Evolutionary conservation across 2,888 invertebrate species (phyloP), one percentile per base, ranked within the genome.

Genomic region (Drosophila fungiperda): DNA sequence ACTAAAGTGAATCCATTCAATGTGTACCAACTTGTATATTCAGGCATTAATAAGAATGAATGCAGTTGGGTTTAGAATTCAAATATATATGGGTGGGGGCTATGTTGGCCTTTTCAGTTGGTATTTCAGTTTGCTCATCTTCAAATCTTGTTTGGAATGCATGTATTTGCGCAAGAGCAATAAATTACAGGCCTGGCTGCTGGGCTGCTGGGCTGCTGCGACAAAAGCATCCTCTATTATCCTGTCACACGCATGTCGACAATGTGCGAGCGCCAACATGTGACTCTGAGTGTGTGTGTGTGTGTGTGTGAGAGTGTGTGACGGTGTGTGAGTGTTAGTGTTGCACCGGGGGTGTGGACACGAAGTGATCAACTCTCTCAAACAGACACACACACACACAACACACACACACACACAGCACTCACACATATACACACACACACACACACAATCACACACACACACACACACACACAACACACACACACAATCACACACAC

Each of bases 191-290:
- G 53, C 57, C 53, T 58, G 49, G 26, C 52, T 60, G 72, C 52
- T 45, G 12, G 42, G 26, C 26, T 48, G 48, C 26, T 26, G 12
- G 23, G 23, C 36, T 29, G 36, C 54, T 69, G 76, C 68, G 76
- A 82, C 82, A 76, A 76, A 81, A 65, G 73, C 76, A 76, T 82
- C 79, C 82, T 82, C 78, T 81, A 81, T 79, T 82, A 82, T 81
- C 82, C 80, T 78, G 80, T 81, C 80, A 78, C 79, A 82, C 80
- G 80, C 80, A 81, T 63, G 73, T 71, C 80, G 79, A 66, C 79
- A 67, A 62, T 78, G 53, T 77, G 60, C 60, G 63, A 54, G 54
- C 48, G 33, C 45, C 59, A 58, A 45, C 49, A 58, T 69, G 73
- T 68, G 59, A 49, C 58, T 26, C 23, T n/a, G 20, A 23, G 35